These are phyloP conservation scores for Microcebus ravelobensis DNA, from an alignment of 2,113 vertebrate genomes.

Conservation along the genomic window DNA sequence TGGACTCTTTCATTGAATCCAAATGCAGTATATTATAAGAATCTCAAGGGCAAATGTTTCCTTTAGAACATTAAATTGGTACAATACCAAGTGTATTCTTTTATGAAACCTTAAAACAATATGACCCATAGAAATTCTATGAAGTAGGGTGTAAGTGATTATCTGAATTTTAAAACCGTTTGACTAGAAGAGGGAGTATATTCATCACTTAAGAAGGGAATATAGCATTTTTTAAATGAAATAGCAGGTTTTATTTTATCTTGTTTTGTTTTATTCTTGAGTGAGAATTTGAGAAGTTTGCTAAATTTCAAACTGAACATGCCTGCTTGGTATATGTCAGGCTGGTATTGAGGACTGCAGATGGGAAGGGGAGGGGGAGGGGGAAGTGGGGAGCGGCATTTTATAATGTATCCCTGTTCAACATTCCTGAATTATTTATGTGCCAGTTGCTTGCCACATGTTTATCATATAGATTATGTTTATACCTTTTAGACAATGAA, in stretches of 20 bases:
- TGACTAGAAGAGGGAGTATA: background rate
- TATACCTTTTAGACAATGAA: conserved; percentile 69
- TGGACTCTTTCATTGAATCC: conserved; percentile 50
- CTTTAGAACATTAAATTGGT: conserved; percentile 52
- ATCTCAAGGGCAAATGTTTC: conserved; percentile 42
- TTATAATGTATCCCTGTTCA: conserved; percentile 5
- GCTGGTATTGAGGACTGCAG: background rate
- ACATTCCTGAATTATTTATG: conserved; percentile 69
- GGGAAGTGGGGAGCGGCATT: background rate
- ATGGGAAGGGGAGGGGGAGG: background rate
- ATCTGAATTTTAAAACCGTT: conserved; percentile 41
- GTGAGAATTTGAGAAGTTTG: conserved; percentile 39
- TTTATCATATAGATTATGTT: conserved; percentile 71
- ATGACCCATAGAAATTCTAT: conserved; percentile 40
- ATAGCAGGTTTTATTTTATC: background rate
- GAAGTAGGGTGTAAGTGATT: background rate
- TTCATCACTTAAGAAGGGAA: background rate
- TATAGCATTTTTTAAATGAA: background rate
- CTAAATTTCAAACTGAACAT: conserved; percentile 24
- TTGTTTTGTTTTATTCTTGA: background rate
- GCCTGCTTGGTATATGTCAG: background rate
- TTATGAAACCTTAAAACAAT: conserved; percentile 42
- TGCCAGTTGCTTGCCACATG: conserved; percentile 61
- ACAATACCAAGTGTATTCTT: conserved; percentile 5
- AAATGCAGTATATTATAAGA: conserved; percentile 37